A percentile compares a stretch with the other conserved stretches of the same genome.
Evolutionary conservation across 2,113 vertebrate species (phyloP).

Genomic region (Sminthopsis crassicaudata): DNA sequence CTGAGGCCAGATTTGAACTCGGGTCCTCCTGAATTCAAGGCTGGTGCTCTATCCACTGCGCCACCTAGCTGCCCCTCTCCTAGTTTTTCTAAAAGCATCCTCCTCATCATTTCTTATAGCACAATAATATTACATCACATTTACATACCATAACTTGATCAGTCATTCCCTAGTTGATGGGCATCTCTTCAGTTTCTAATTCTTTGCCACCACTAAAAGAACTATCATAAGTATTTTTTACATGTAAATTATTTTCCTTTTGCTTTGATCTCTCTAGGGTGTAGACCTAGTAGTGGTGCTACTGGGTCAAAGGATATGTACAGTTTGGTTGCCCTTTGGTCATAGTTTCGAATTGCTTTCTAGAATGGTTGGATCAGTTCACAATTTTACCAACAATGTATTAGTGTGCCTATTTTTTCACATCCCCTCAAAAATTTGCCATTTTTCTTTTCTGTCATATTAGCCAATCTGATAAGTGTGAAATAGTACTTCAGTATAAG

Average conservation of each 20-base stretch:
- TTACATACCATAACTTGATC: background rate
- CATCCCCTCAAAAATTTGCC: background rate
- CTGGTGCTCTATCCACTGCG: too few species aligned
- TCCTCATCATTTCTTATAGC: background rate
- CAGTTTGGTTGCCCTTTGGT: background rate
- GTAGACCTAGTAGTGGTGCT: background rate
- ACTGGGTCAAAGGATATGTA: background rate
- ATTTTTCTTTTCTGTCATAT: background rate
- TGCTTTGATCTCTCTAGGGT: background rate
- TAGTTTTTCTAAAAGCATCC: background rate
- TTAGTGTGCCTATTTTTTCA: background rate
- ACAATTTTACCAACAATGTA: background rate
- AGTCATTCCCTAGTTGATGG: background rate
- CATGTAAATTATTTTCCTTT: background rate
- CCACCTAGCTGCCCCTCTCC: too few species aligned
- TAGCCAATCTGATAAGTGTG: background rate
- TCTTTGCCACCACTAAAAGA: background rate
- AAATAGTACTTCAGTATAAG: background rate
- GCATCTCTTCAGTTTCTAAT: background rate
- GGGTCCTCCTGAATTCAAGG: too few species aligned
- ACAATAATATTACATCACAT: background rate
- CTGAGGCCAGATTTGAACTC: too few species aligned
- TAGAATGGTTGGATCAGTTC: background rate
- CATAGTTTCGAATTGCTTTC: background rate
- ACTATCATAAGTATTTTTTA: background rate